These are phyloP conservation scores for Oryzias sinensis DNA, from an alignment of 2,797 vertebrate genomes.

Conservation along the genomic window DNA sequence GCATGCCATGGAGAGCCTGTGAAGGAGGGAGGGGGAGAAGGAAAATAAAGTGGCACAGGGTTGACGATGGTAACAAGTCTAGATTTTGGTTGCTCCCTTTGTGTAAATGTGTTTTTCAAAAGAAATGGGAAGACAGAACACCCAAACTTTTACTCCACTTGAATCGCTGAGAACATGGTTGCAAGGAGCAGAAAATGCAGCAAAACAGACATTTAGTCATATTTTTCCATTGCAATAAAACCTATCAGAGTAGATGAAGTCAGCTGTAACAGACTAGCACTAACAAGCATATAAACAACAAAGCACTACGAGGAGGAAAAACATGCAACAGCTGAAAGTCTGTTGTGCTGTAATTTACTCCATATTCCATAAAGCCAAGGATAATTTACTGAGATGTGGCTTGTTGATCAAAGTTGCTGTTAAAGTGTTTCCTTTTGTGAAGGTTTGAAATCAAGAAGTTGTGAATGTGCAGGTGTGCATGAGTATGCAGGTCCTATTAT, in stretches of 20 bases:
- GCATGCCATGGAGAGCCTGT: conserved; percentile 5
- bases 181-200: conserved; percentile 23
- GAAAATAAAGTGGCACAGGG: conserved; percentile 7
- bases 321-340: conserved; percentile 9
- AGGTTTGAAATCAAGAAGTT: too few relatives aligned
- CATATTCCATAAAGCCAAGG: conserved; percentile 43
- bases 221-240: conserved; percentile 36
- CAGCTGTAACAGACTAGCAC: conserved; percentile 28
- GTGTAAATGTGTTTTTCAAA: conserved; percentile 4
- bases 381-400: conserved; percentile 44
- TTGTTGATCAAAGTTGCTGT: conserved; percentile 5
- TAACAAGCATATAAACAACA: conserved; percentile 41
- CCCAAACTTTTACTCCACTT: conserved; percentile 47
- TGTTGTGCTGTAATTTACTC: conserved; percentile 31
- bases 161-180: conserved; percentile 20
- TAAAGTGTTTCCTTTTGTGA: too few relatives aligned
- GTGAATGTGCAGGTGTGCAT: too few relatives aligned
- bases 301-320: conserved; percentile 1
- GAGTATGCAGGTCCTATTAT: too few relatives aligned
- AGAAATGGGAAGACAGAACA: neutral
- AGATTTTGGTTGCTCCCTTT: conserved; percentile 6
- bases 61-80: conserved; percentile 14
- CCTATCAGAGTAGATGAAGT: conserved; percentile 37
- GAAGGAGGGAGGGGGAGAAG: conserved; percentile 15
- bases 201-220: conserved; percentile 16